phyloP scores from a whole-genome alignment of 2,888 invertebrate genomes.

The Nomada flava region DNA sequence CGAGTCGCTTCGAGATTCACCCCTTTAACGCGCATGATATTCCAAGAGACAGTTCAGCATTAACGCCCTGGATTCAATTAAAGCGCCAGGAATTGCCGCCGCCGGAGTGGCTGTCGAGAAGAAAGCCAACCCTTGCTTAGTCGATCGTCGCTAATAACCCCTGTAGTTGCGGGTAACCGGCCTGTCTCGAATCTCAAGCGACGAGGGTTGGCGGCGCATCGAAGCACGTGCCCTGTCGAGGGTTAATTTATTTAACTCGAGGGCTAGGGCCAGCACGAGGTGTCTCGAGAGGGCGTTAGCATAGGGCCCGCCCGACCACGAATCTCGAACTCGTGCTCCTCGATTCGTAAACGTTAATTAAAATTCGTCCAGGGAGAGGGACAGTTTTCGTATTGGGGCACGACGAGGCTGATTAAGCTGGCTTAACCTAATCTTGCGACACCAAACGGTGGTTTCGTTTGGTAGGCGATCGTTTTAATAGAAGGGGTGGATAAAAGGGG shows the following conservation, averaged over 20 bases:
- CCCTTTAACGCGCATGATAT: background rate
- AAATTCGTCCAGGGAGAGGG: slow-evolving; percentile 14
- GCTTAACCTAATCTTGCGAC: slow-evolving; percentile 26
- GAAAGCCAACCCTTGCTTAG: slow-evolving; percentile 34
- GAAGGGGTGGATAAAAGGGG: background rate
- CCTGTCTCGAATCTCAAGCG: slow-evolving; percentile 20
- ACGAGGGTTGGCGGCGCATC: slow-evolving; percentile 45
- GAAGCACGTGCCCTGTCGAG: slow-evolving; percentile 67
- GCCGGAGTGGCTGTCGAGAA: background rate
- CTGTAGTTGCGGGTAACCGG: slow-evolving; percentile 52
- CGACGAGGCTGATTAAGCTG: no score
- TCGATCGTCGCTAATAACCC: slow-evolving; percentile 49
- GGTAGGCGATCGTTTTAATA: background rate
- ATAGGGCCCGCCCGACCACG: background rate
- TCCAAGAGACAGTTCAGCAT: background rate
- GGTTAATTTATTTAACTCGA: slow-evolving; percentile 68
- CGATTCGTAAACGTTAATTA: slow-evolving; percentile 47
- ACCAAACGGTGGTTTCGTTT: background rate
- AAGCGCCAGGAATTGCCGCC: slow-evolving; percentile 23
- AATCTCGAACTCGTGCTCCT: background rate
- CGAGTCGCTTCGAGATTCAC: slow-evolving; percentile 14
- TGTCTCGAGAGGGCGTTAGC: slow-evolving; percentile 48
- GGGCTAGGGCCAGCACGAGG: slow-evolving; percentile 37
- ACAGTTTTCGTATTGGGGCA: background rate
- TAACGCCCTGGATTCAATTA: slow-evolving; percentile 46